Percentiles rank a stretch among this genome's conserved stretches.
Evolutionary conservation across 2,113 vertebrate species (phyloP).

Genomic region (Arvicanthis niloticus): DNA sequence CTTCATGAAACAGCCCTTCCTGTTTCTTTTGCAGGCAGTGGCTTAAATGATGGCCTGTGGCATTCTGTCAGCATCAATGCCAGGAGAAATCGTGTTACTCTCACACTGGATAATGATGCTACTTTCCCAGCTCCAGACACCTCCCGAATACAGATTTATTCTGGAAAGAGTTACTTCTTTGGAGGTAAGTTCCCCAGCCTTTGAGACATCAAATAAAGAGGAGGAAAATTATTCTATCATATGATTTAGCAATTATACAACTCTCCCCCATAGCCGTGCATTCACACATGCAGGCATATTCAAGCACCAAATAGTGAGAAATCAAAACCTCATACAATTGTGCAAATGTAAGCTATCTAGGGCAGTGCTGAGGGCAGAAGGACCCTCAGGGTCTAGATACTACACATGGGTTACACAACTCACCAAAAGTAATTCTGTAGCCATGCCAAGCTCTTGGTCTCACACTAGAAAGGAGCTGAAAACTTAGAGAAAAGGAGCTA

Average conservation of each 20-base stretch:
- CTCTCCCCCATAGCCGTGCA: background rate
- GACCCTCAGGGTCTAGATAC: background rate
- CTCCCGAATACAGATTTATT: conserved; percentile 87
- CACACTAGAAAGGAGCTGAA: conserved; percentile 39
- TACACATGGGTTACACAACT: conserved; percentile 45
- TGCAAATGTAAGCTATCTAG: conserved; percentile 65
- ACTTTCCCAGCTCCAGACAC: conserved; percentile 89
- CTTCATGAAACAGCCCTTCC: background rate
- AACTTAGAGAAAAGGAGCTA: background rate
- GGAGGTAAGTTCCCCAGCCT: conserved; percentile 89
- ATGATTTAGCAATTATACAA: background rate
- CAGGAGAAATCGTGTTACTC: conserved; percentile 90
- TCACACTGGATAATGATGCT: conserved; percentile 92
- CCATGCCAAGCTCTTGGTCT: conserved; percentile 34
- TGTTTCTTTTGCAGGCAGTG: conserved; percentile 87
- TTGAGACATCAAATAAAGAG: background rate
- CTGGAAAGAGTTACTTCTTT: conserved; percentile 92
- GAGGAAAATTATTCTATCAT: background rate
- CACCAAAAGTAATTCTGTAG: conserved; percentile 43
- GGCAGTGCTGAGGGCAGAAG: conserved; percentile 15
- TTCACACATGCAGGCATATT: background rate
- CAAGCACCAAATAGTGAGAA: background rate
- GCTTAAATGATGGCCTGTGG: conserved; percentile 96
- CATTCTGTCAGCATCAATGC: conserved; percentile 92
- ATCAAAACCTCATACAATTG: conserved; percentile 45